Conservation (phyloP, 2,797 vertebrate species). For the Telmatherina bonti region DNA sequence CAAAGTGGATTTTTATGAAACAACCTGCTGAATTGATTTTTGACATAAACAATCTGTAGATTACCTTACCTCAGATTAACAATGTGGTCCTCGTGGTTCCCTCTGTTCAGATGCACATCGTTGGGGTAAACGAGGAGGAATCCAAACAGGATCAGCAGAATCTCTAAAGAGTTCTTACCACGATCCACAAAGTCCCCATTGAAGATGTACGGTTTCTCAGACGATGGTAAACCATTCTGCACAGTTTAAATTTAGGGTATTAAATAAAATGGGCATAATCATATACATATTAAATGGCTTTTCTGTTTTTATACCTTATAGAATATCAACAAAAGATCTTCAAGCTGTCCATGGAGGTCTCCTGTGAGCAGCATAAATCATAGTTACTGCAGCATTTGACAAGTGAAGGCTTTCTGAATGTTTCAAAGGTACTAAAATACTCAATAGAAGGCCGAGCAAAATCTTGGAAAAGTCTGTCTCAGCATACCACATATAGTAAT, state of each 20-base stretch:
- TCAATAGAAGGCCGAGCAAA: neutral
- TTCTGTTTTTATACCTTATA: conserved; percentile 86
- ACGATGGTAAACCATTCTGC: conserved; percentile 93
- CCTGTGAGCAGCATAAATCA: neutral
- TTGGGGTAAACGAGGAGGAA: conserved; percentile 94
- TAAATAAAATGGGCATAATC: neutral
- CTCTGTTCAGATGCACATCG: conserved; percentile 91
- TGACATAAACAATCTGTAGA: neutral
- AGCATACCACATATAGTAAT: conserved; percentile 91
- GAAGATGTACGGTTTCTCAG: conserved; percentile 92
- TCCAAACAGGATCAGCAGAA: conserved; percentile 91
- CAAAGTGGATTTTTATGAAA: too few relatives aligned
- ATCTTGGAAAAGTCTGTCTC: neutral
- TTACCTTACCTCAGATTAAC: conserved; percentile 89
- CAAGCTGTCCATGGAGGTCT: conserved; percentile 85
- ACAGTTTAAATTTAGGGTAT: neutral
- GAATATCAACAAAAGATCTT: conserved; percentile 94
- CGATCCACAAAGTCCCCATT: conserved; percentile 96
- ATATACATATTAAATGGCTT: neutral
- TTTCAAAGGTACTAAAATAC: neutral
- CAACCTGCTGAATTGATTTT: neutral
- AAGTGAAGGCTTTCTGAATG: neutral
- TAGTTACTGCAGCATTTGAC: neutral
- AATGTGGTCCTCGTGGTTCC: conserved; percentile 95
- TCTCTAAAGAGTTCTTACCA: conserved; percentile 92